A percentile compares a stretch with the other conserved stretches of the same genome.
These are phyloP conservation scores for Cerastis leucographa DNA, from an alignment of 2,888 invertebrate species.

Conservation along the genomic window DNA sequence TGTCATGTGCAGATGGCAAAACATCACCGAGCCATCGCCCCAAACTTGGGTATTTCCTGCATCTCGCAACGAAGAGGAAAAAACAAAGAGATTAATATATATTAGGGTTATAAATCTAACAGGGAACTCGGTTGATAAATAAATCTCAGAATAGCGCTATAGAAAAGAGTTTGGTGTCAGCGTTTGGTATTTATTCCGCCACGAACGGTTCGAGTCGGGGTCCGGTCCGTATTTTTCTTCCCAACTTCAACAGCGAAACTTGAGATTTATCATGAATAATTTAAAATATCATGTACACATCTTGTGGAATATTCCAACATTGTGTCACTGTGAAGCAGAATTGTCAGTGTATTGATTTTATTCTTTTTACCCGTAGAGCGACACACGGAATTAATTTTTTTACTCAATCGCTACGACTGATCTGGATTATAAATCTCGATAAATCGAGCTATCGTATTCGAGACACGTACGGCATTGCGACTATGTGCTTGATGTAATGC, in stretches of 20 bases:
- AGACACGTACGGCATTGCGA: constrained; percentile 77
- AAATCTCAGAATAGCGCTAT: constrained; percentile 77
- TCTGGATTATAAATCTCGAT: constrained; percentile 77
- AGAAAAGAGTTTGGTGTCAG: constrained; percentile 78
- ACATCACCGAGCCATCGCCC: constrained; percentile 51
- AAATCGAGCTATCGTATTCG: constrained; percentile 78
- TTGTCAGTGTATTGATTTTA: constrained; percentile 64
- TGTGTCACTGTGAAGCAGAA: constrained; percentile 42
- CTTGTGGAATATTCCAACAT: constrained; percentile 75
- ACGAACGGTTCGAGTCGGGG: constrained; percentile 69
- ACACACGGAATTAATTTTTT: constrained; percentile 74
- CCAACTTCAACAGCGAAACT: constrained; percentile 78
- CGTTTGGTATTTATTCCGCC: constrained; percentile 79
- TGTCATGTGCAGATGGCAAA: constrained; percentile 62
- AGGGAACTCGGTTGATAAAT: constrained; percentile 76
- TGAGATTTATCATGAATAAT: constrained; percentile 87
- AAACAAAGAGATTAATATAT: constrained; percentile 77
- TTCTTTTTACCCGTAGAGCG: constrained; percentile 59
- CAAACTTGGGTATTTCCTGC: constrained; percentile 61
- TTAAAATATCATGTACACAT: constrained; percentile 81
- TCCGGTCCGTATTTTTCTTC: constrained; percentile 80
- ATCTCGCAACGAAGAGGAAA: constrained; percentile 64
- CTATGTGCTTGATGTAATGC: constrained; percentile 75
- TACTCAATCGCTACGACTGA: constrained; percentile 66
- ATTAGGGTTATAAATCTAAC: constrained; percentile 76